These are phyloP conservation scores for Asobara japonica DNA, from an alignment of 1,140 invertebrate species.

Conservation along the genomic window DNA sequence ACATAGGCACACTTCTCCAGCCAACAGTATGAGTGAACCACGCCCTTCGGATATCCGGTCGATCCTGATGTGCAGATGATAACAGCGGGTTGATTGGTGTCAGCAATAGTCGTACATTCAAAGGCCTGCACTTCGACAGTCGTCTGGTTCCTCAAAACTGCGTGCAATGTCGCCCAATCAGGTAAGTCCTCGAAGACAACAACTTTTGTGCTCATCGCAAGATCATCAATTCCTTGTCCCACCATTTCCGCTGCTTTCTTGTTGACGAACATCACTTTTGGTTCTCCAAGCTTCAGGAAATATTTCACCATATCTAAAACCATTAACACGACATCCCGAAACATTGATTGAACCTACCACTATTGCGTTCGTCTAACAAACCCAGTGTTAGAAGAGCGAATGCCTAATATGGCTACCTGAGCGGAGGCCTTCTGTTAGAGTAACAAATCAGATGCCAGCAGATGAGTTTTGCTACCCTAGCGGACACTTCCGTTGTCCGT, in stretches of 20 bases:
- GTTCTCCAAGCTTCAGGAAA: constrained; percentile 44
- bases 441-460: no score
- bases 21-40: constrained; percentile 10
- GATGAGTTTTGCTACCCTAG: no score
- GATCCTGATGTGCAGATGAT: constrained; percentile 47
- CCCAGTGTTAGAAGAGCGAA: neutral
- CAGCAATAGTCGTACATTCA: constrained; percentile 16
- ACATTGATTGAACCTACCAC: neutral
- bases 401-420: no score
- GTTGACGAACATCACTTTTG: constrained; percentile 54
- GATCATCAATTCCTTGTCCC: constrained; percentile 32
- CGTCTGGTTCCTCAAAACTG: constrained; percentile 18
- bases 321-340: no score
- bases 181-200: constrained; percentile 44
- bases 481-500: no score
- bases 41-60: constrained; percentile 38
- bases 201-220: constrained; percentile 36
- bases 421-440: no score
- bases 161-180: constrained; percentile 19
- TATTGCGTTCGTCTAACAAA: constrained; percentile 46
- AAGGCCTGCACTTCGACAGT: constrained; percentile 24
- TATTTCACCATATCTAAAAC: constrained; percentile 36
- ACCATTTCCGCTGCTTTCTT: constrained; percentile 32
- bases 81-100: constrained; percentile 38
- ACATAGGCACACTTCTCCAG: constrained; percentile 9